A percentile compares a stretch with the other conserved stretches of the same genome.
Evolutionary conservation across 2,888 invertebrate species (phyloP).

Genomic region (Ephialtes manifestator): DNA sequence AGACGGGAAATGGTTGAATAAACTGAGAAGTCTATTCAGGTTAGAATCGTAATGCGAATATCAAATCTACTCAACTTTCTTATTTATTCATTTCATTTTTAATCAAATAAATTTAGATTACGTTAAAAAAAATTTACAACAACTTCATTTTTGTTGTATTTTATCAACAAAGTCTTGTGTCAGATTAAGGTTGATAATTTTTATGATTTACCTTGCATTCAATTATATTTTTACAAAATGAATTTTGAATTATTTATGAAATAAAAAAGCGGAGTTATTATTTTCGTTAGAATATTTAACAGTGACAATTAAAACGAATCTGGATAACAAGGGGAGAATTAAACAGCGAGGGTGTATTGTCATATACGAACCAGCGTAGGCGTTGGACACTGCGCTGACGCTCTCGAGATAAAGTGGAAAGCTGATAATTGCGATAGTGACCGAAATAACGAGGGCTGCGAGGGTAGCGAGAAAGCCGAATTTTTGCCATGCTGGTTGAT

Average conservation of each 20-base stretch:
- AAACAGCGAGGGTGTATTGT: neutral
- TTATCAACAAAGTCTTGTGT: too few species aligned
- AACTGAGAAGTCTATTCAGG: neutral
- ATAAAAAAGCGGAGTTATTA: too few species aligned
- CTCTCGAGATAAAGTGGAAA: constrained; percentile 87
- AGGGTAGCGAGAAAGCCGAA: constrained; percentile 86
- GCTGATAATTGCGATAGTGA: constrained; percentile 86
- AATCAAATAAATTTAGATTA: too few species aligned
- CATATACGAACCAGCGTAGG: constrained; percentile 80
- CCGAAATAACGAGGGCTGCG: constrained; percentile 85
- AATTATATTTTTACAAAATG: too few species aligned
- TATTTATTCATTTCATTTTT: too few species aligned
- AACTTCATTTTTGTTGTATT: too few species aligned
- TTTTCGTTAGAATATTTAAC: neutral
- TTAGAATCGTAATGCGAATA: neutral
- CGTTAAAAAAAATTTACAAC: too few species aligned
- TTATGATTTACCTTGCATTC: too few species aligned
- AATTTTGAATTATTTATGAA: too few species aligned
- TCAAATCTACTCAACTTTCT: too few species aligned
- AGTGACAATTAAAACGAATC: too few species aligned
- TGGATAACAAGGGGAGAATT: neutral
- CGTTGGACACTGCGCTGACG: constrained; percentile 82
- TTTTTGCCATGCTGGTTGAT: constrained; percentile 83
- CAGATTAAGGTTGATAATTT: too few species aligned
- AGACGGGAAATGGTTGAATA: constrained; percentile 1